Evolutionary conservation across 2,888 invertebrate genomes (phyloP).

Genomic region (Stomorhina lunata): DNA sequence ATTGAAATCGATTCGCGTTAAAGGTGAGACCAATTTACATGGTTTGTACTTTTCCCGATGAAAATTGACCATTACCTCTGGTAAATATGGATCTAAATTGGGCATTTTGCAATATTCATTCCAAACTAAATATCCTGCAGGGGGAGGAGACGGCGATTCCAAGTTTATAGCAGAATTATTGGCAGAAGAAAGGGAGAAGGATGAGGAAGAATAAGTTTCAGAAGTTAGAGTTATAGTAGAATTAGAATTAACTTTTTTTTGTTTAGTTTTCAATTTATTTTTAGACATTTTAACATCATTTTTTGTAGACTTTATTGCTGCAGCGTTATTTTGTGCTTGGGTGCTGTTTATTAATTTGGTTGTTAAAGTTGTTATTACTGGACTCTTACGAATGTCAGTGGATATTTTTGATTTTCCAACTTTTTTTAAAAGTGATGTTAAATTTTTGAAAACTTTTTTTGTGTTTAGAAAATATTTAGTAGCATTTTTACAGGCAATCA

Average conservation of each 20-base stretch:
- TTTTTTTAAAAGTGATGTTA: constrained; percentile 57
- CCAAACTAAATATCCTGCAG: constrained; percentile 80
- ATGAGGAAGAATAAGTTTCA: not conserved
- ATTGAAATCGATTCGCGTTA: constrained; percentile 75
- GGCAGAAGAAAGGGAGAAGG: not conserved
- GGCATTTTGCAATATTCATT: constrained; percentile 84
- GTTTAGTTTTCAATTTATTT: constrained; percentile 25
- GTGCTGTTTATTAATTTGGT: not conserved
- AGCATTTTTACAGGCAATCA: constrained; percentile 21
- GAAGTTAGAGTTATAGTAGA: constrained; percentile 31
- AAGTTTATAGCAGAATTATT: constrained; percentile 18
- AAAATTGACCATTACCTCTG: constrained; percentile 81
- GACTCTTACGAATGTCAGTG: not conserved
- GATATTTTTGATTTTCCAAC: not conserved
- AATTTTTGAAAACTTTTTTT: constrained; percentile 51
- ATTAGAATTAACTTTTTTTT: not conserved
- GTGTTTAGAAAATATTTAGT: not conserved
- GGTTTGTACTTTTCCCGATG: constrained; percentile 81
- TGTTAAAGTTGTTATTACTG: constrained; percentile 16
- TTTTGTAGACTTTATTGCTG: not conserved
- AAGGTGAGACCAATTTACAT: constrained; percentile 79
- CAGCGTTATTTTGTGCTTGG: constrained; percentile 1
- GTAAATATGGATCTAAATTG: constrained; percentile 83
- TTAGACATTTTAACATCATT: constrained; percentile 20
- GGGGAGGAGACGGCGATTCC: constrained; percentile 55